Evolutionary conservation across 2,113 vertebrate species (phyloP).

Genomic region (Toxostoma redivivum): DNA sequence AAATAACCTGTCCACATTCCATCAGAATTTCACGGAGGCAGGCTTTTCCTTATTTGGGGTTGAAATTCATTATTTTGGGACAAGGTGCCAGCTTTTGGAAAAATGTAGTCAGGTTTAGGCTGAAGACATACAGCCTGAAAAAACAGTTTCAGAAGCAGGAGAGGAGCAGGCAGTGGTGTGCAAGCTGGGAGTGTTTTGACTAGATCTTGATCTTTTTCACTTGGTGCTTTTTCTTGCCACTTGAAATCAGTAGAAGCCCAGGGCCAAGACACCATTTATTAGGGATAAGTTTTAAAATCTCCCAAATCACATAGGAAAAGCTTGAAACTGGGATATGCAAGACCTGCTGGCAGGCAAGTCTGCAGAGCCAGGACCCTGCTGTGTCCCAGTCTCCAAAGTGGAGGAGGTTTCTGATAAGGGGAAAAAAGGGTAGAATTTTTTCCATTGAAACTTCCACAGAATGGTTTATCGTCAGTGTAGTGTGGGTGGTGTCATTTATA

Average conservation of each 20-base stretch:
- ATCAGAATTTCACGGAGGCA: neutral
- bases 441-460: constrained; percentile 11
- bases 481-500: constrained; percentile 5
- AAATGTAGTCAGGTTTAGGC: neutral
- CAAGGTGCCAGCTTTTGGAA: neutral
- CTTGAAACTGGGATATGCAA: neutral
- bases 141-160: neutral
- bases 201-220: neutral
- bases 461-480: neutral
- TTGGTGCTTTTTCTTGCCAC: neutral
- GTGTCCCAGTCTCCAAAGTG: neutral
- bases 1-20: neutral
- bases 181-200: neutral
- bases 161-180: neutral
- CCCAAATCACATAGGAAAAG: neutral
- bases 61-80: neutral
- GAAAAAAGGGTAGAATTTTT: neutral
- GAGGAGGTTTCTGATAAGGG: neutral
- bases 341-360: neutral
- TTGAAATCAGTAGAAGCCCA: neutral
- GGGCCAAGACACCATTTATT: neutral
- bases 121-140: neutral
- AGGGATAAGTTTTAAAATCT: neutral
- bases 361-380: neutral
- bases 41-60: neutral